phyloP scores from a whole-genome alignment of 1,140 invertebrate genomes.

The Rhysida immarginata region DNA sequence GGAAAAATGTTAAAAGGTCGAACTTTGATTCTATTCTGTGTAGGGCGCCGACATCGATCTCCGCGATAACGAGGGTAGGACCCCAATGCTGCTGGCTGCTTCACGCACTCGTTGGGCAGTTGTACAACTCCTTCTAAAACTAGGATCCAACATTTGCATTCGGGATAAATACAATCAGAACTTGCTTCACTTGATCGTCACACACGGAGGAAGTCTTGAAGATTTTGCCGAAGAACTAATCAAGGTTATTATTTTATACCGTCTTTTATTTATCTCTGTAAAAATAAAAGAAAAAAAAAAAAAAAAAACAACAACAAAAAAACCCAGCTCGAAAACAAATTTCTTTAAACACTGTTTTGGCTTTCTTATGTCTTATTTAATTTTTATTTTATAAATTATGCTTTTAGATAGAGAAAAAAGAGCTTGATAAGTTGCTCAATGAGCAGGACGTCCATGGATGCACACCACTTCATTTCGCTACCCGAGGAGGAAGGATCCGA shows the following conservation, averaged over 20 bases:
- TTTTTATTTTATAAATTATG: no score
- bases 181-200: conserved; percentile 31
- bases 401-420: background rate
- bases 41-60: conserved; percentile 27
- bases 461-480: conserved; percentile 36
- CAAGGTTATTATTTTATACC: no score
- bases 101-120: conserved; percentile 10
- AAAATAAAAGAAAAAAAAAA: no score
- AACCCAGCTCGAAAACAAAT: no score
- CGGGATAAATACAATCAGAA: conserved; percentile 28
- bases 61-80: conserved; percentile 23
- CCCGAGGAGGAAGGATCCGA: conserved; percentile 29
- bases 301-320: no score
- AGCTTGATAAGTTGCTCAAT: conserved; percentile 21
- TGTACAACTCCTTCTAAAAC: background rate
- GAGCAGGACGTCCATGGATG: conserved; percentile 31
- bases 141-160: conserved; percentile 1
- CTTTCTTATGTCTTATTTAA: no score
- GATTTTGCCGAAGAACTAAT: conserved; percentile 14
- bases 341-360: no score
- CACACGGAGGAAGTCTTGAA: conserved; percentile 20
- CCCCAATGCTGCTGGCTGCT: conserved; percentile 27
- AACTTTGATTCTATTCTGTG: no score
- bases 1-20: conserved; percentile 2
- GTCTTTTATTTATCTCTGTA: no score